Evolutionary conservation across 2,797 vertebrate genomes (phyloP).

Genomic region (Catostomus latipinnis): DNA sequence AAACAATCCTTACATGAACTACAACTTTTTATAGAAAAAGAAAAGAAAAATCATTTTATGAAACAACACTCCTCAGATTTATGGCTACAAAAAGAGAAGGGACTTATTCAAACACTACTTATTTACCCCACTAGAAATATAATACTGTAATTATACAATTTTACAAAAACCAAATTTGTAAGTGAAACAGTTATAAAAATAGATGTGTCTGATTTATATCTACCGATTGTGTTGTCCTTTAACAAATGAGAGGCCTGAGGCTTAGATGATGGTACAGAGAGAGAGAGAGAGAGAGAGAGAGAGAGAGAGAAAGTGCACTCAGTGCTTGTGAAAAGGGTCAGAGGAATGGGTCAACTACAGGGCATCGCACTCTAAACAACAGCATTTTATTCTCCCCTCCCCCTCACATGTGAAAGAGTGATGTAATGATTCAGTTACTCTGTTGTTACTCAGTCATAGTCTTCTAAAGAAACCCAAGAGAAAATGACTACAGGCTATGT

Average conservation of each 20-base stretch:
- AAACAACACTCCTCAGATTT: slow-evolving; percentile 43
- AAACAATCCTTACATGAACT: slow-evolving; percentile 37
- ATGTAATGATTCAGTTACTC: slow-evolving; percentile 36
- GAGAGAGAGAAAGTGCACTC: slow-evolving; percentile 16
- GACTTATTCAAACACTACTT: slow-evolving; percentile 43
- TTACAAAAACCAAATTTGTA: slow-evolving; percentile 56
- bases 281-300: background rate
- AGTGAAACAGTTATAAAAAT: slow-evolving; percentile 44
- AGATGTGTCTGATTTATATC: slow-evolving; percentile 27
- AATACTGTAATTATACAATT: slow-evolving; percentile 43
- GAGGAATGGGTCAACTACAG: slow-evolving; percentile 30
- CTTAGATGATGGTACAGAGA: background rate
- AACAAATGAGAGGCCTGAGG: slow-evolving; percentile 30
- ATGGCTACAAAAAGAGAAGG: slow-evolving; percentile 49
- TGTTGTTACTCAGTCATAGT: slow-evolving; percentile 20
- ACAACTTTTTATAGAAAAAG: slow-evolving; percentile 44
- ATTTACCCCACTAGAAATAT: slow-evolving; percentile 40
- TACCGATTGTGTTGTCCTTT: slow-evolving; percentile 48
- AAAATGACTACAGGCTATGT: slow-evolving; percentile 8
- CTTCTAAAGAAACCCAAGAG: slow-evolving; percentile 24
- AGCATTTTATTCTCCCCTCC: slow-evolving; percentile 38
- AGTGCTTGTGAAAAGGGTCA: slow-evolving; percentile 33
- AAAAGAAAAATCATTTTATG: slow-evolving; percentile 59
- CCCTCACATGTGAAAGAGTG: slow-evolving; percentile 25
- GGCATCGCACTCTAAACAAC: slow-evolving; percentile 39